These are phyloP conservation scores for Neolamprologus falcicula DNA, from an alignment of 2,113 vertebrate species.

Conservation along the genomic window DNA sequence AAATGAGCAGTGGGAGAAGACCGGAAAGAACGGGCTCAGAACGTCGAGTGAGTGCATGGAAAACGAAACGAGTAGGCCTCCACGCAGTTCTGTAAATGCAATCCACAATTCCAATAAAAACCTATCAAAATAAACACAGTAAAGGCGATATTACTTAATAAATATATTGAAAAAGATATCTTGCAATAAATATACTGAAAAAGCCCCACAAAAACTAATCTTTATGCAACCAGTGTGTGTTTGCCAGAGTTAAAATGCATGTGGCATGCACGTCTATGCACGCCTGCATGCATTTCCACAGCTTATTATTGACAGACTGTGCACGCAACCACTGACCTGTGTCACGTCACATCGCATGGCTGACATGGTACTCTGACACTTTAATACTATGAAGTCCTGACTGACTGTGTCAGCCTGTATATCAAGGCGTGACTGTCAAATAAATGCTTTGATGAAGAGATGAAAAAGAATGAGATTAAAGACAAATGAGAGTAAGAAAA, in stretches of 20 bases:
- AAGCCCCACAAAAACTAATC: neutral
- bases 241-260: neutral
- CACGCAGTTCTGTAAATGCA: neutral
- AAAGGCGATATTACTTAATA: neutral
- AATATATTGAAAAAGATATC: neutral
- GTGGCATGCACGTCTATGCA: neutral
- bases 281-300: neutral
- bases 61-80: neutral
- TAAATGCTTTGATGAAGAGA: neutral
- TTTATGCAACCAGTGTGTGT: neutral
- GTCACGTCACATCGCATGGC: neutral
- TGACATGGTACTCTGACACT: neutral
- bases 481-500: neutral
- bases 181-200: neutral
- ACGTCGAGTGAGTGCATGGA: neutral
- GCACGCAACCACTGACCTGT: neutral
- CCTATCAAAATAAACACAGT: neutral
- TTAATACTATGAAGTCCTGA: neutral
- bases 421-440: neutral
- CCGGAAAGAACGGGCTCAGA: neutral
- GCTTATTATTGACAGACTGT: neutral
- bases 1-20: slow-evolving; percentile 21
- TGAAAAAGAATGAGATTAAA: neutral
- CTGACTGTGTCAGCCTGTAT: neutral
- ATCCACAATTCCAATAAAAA: neutral